Evolutionary conservation across 2,888 invertebrate genomes (phyloP), one percentile per base, ranked within the genome.

Genomic region (Antheraea yamamai): DNA sequence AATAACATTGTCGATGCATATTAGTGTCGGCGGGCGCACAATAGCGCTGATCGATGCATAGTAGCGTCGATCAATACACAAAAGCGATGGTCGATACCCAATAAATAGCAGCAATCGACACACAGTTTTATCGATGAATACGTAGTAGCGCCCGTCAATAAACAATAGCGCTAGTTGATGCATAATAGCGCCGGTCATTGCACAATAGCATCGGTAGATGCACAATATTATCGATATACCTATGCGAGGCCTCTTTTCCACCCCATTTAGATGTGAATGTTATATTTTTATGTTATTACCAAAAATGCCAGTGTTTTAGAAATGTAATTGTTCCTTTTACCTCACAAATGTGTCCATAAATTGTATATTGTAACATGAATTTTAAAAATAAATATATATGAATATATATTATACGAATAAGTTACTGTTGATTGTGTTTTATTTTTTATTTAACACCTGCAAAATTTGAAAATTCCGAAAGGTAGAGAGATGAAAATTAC

Each of bases 281-380:
- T 30, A 30, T 66, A 66, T 66, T 66, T 66, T 66, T 66, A 66
- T 30, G 16, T 66, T 16, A 30, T 30, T 66, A 26, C 30, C 30
- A 30, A 66, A n/a, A 66, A 66, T 66, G 16, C 64, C 30, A 66
- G 26, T 66, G 64, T 66, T 66, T 66, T 66, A 66, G 64, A 66
- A 66, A 66, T 66, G 26, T 66, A 66, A 66, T 30, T 66, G 30
- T 35, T 73, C 35, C 35, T 35, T 73, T 30, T n/a, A 64, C 58
- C 14, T 61, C 23, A 39, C 20, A 51, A 68, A 70, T 70, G 39
- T 66, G 39, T 39, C 70, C 39, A 39, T 70, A 58, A 83, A 85
- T 84, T 91, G 93, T 93, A 94, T 85, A 94, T 92, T 94, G 89
- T 92, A 93, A 86, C 92, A 89, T 89, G 87, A 91, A 92, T 89